Evolutionary conservation across 2,888 invertebrate species (phyloP).

Genomic region (Oscheius sp.): DNA sequence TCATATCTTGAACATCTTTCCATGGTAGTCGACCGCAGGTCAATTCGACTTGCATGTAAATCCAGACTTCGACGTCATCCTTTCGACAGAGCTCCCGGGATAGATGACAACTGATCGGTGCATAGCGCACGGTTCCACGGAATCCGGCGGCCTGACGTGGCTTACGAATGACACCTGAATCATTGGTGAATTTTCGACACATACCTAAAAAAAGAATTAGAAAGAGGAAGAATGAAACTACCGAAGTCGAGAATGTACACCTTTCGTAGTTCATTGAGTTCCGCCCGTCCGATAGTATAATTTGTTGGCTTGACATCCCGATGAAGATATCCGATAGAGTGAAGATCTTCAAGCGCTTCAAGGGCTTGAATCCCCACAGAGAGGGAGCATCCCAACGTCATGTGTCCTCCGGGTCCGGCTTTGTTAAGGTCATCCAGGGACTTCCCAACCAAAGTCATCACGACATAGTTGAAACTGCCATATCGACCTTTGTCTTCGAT

Average conservation of each 20-base stretch:
- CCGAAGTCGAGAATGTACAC: constrained; percentile 58
- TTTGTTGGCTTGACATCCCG: constrained; percentile 52
- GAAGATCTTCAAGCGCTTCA: constrained; percentile 59
- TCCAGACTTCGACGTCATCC: constrained; percentile 54
- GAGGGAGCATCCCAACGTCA: constrained; percentile 54
- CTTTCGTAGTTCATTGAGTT: constrained; percentile 52
- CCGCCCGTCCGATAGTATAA: constrained; percentile 50
- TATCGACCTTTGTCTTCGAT: constrained; percentile 65
- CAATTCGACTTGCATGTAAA: constrained; percentile 55
- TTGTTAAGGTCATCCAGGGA: constrained; percentile 56
- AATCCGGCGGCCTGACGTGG: constrained; percentile 65
- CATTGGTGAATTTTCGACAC: constrained; percentile 28
- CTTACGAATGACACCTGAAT: constrained; percentile 60
- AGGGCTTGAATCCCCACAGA: constrained; percentile 48
- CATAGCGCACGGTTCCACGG: constrained; percentile 66
- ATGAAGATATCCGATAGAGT: constrained; percentile 60
- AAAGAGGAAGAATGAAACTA: no score
- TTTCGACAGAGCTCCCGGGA: constrained; percentile 61
- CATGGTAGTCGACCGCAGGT: constrained; percentile 54
- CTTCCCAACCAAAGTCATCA: constrained; percentile 66
- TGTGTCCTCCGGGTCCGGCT: constrained; percentile 47
- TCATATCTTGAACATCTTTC: constrained; percentile 58
- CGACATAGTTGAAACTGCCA: constrained; percentile 61
- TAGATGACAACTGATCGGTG: constrained; percentile 63
- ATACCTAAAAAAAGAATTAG: no score